These are phyloP conservation scores for Augochlorella aurata DNA, from an alignment of 2,888 invertebrate genomes.

Conservation along the genomic window DNA sequence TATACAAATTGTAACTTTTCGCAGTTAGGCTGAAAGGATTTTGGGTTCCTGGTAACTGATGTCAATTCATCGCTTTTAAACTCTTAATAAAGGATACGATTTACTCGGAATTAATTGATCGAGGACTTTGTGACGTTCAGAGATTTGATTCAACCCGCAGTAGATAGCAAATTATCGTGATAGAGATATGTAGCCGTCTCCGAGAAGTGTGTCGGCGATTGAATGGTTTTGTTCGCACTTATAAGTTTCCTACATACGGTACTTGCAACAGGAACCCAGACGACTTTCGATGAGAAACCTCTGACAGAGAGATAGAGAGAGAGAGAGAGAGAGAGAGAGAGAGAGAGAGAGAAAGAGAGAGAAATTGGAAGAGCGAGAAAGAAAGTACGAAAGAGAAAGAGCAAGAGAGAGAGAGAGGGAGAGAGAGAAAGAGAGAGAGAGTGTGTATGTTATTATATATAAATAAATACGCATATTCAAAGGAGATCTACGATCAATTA, in stretches of 20 bases:
- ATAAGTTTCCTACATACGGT: neutral
- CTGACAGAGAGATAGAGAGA: slow-evolving; percentile 44
- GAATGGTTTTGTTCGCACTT: slow-evolving; percentile 1
- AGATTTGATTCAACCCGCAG: neutral
- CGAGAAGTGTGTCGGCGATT: neutral
- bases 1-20: slow-evolving; percentile 60
- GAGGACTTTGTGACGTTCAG: neutral
- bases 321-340: no score
- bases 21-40: slow-evolving; percentile 56
- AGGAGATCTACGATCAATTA: slow-evolving; percentile 77
- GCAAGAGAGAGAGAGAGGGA: no score
- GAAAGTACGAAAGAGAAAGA: no score
- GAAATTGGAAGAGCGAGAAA: no score
- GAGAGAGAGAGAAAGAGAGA: no score
- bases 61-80: neutral
- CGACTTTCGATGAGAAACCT: slow-evolving; percentile 50
- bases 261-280: slow-evolving; percentile 36
- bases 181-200: neutral
- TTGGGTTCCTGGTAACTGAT: slow-evolving; percentile 38
- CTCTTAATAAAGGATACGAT: neutral
- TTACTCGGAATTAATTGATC: neutral
- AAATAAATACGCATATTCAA: slow-evolving; percentile 67
- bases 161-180: slow-evolving; percentile 21
- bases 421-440: no score
- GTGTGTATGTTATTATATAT: slow-evolving; percentile 54